These are phyloP conservation scores for Rallus limicola DNA, from an alignment of 2,113 vertebrate genomes.

Conservation along the genomic window DNA sequence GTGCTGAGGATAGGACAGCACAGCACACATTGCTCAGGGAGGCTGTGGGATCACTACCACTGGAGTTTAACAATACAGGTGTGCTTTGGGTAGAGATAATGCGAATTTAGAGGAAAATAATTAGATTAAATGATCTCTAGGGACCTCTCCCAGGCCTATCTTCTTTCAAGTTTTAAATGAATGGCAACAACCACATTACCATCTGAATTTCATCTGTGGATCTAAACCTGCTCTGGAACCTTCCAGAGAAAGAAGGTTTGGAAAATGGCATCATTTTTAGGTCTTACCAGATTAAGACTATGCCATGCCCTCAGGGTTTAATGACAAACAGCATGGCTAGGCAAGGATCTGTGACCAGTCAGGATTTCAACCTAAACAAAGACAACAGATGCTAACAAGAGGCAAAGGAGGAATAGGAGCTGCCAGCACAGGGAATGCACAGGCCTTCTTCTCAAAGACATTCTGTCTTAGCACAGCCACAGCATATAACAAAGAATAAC, in stretches of 20 bases:
- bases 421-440: not conserved
- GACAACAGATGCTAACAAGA: not conserved
- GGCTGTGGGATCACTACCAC: not conserved
- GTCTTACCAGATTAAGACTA: not conserved
- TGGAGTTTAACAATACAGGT: not conserved
- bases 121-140: no score
- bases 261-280: not conserved
- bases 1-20: not conserved
- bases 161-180: not conserved
- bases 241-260: not conserved
- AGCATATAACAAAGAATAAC: not conserved
- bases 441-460: not conserved
- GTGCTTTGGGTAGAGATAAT: not conserved
- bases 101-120: not conserved
- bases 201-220: not conserved
- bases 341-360: not conserved
- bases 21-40: not conserved
- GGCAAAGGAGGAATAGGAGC: not conserved
- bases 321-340: no score
- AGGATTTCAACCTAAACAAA: not conserved
- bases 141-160: not conserved
- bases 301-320: not conserved
- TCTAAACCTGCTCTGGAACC: not conserved
- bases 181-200: not conserved
- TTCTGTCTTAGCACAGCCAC: not conserved